Evolutionary conservation across 2,888 invertebrate species (phyloP).

Genomic region (Agonopterix arenella): DNA sequence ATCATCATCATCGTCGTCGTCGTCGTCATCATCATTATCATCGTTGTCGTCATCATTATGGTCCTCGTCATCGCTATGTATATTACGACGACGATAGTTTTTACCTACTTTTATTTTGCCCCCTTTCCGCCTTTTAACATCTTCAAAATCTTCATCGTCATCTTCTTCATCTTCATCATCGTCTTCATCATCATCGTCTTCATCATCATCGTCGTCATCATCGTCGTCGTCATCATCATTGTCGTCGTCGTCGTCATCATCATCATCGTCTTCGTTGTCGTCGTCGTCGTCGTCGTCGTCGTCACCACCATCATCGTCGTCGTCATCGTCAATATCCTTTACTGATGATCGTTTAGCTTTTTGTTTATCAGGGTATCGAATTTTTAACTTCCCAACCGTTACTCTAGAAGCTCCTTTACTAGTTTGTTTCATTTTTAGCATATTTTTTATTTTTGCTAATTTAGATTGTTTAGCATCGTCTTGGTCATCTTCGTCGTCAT

Average conservation of each 20-base stretch:
- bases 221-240: conserved; percentile 42
- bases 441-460: conserved; percentile 31
- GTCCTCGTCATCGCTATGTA: conserved; percentile 46
- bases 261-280: conserved; percentile 37
- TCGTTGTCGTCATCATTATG: conserved; percentile 44
- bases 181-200: conserved; percentile 58
- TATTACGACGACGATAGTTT: conserved; percentile 23
- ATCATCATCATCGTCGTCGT: conserved; percentile 39
- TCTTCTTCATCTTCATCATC: conserved; percentile 39
- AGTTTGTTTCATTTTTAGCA: conserved; percentile 20
- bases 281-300: conserved; percentile 45
- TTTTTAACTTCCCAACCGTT: conserved; percentile 54
- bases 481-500: conserved; percentile 44
- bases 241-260: conserved; percentile 55
- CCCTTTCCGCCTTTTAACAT: conserved; percentile 44
- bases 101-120: conserved; percentile 28
- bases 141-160: conserved; percentile 50
- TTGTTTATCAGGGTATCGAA: conserved; percentile 30
- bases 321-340: conserved; percentile 18
- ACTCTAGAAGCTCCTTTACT: conserved; percentile 51
- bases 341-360: conserved; percentile 19
- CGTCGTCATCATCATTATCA: conserved; percentile 53
- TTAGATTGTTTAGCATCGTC: conserved; percentile 26
- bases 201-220: conserved; percentile 35
- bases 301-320: conserved; percentile 21